These are phyloP conservation scores for Chloebia gouldiae DNA, from an alignment of 2,113 vertebrate species.

Conservation along the genomic window DNA sequence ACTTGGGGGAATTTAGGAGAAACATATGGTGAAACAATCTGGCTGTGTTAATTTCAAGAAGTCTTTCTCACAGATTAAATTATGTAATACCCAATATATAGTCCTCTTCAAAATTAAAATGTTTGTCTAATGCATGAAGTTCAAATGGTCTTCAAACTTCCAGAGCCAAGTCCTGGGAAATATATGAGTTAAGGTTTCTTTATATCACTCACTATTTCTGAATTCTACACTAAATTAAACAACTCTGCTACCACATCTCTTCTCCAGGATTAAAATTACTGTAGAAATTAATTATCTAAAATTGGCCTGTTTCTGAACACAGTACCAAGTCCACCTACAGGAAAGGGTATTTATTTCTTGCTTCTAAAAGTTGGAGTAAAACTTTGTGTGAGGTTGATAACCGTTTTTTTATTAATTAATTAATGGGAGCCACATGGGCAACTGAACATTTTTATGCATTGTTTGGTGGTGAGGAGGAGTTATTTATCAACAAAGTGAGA, in stretches of 20 bases:
- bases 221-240: not conserved
- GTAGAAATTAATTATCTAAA: not conserved
- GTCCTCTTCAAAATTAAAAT: not conserved
- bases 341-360: not conserved
- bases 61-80: not conserved
- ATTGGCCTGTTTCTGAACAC: not conserved
- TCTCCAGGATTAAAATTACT: not conserved
- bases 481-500: not conserved
- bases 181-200: not conserved
- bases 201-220: not conserved
- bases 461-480: not conserved
- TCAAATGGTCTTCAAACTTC: not conserved
- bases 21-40: not conserved
- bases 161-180: not conserved
- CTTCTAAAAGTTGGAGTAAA: not conserved
- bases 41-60: not conserved
- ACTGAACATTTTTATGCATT: not conserved
- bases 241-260: not conserved
- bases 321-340: not conserved
- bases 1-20: not conserved
- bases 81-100: not conserved
- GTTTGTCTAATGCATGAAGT: not conserved
- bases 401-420: not conserved
- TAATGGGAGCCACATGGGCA: not conserved
- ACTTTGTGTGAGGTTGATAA: too few species aligned